Percentiles rank a stretch among this genome's conserved stretches.
Evolutionary conservation across 1,140 invertebrate species (phyloP).

Genomic region (Trichoplusia ni): DNA sequence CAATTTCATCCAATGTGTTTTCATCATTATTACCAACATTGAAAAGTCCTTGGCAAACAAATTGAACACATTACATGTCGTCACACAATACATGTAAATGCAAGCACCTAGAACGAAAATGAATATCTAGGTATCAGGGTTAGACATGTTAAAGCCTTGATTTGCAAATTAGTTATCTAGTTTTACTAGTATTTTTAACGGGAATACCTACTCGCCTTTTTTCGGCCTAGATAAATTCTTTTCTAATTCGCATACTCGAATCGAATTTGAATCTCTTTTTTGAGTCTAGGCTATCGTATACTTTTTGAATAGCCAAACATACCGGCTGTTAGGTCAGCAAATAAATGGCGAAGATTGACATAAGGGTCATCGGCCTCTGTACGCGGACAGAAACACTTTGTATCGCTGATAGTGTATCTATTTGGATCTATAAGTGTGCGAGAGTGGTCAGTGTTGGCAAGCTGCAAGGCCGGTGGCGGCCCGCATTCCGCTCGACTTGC

Average conservation of each 20-base stretch:
- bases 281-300: neutral
- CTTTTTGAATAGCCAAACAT: conserved; percentile 4
- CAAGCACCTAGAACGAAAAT: neutral
- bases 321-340: conserved; percentile 4
- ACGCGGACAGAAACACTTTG: conserved; percentile 35
- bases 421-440: conserved; percentile 60
- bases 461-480: conserved; percentile 69
- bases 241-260: neutral
- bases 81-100: neutral
- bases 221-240: neutral
- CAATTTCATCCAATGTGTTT: conserved; percentile 9
- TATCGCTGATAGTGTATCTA: conserved; percentile 36
- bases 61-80: neutral
- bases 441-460: conserved; percentile 72
- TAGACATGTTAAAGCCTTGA: neutral
- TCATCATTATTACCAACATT: neutral
- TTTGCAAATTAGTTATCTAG: neutral
- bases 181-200: neutral
- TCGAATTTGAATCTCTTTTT: neutral
- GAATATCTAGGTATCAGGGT: neutral
- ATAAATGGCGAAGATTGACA: conserved; percentile 26
- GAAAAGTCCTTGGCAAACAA: neutral
- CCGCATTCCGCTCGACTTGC: conserved; percentile 72
- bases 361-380: conserved; percentile 41
- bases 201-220: neutral